Evolutionary conservation across 1,140 invertebrate genomes (phyloP).

Genomic region (Panonychus citri): DNA sequence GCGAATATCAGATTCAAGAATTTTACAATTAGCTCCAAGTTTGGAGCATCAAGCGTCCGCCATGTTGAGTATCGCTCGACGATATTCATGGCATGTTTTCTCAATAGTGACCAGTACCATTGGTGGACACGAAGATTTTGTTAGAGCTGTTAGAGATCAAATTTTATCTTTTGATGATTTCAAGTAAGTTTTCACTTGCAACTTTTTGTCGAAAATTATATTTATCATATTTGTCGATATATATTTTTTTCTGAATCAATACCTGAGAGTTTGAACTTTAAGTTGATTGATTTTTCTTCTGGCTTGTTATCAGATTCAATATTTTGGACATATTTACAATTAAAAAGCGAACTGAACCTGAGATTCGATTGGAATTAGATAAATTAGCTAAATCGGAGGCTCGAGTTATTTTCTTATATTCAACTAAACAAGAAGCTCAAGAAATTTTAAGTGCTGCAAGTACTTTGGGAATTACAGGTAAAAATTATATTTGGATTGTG

Average conservation of each 20-base stretch:
- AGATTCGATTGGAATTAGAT: constrained; percentile 6
- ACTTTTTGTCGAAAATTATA: too few species aligned
- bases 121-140: constrained; percentile 79
- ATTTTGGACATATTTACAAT: constrained; percentile 11
- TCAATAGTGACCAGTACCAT: constrained; percentile 58
- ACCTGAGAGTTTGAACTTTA: too few species aligned
- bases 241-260: too few species aligned
- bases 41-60: constrained; percentile 77
- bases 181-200: constrained; percentile 31
- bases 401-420: constrained; percentile 74
- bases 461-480: constrained; percentile 62
- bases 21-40: constrained; percentile 65
- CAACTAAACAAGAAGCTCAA: constrained; percentile 58
- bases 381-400: constrained; percentile 71
- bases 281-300: background rate
- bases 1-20: constrained; percentile 17
- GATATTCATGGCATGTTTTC: constrained; percentile 91
- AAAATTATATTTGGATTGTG: constrained; percentile 89
- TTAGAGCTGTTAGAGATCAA: constrained; percentile 64
- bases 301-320: constrained; percentile 4
- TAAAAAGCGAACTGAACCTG: constrained; percentile 8
- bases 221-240: too few species aligned
- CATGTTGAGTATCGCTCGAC: constrained; percentile 69
- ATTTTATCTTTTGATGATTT: constrained; percentile 60
- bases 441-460: constrained; percentile 54